Conservation (phyloP, 2,797 vertebrate genomes). For the Thunnus albacares region DNA sequence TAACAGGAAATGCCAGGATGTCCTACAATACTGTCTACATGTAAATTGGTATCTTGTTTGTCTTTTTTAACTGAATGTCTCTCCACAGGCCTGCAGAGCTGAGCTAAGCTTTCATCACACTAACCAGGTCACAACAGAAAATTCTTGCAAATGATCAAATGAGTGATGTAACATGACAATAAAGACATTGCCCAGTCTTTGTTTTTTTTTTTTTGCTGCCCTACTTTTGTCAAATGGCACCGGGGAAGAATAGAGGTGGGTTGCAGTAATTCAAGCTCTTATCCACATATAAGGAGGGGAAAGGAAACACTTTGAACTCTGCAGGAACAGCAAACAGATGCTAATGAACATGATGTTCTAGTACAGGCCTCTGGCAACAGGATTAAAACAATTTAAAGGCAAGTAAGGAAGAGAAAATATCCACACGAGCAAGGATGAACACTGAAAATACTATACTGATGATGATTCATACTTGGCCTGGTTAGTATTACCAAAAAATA, state of each 20-base stretch:
- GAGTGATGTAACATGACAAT: slow-evolving; percentile 70
- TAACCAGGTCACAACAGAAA: slow-evolving; percentile 64
- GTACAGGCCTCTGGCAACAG: slow-evolving; percentile 76
- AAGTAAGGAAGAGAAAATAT: slow-evolving; percentile 62
- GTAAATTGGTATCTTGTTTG: slow-evolving; percentile 23
- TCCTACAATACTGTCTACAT: neutral
- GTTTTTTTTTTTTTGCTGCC: slow-evolving; percentile 75
- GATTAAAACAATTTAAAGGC: slow-evolving; percentile 75
- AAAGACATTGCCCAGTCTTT: slow-evolving; percentile 71
- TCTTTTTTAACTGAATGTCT: slow-evolving; percentile 50
- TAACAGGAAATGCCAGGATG: neutral
- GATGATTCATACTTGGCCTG: slow-evolving; percentile 43
- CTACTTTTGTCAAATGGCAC: slow-evolving; percentile 73
- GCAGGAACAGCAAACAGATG: slow-evolving; percentile 79
- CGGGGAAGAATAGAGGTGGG: slow-evolving; percentile 68
- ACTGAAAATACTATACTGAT: slow-evolving; percentile 55
- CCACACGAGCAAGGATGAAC: slow-evolving; percentile 55
- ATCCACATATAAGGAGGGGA: slow-evolving; percentile 65
- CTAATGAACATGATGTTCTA: slow-evolving; percentile 82
- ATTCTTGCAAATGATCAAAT: slow-evolving; percentile 59
- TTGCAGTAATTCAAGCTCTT: slow-evolving; percentile 71
- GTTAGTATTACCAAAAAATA: slow-evolving; percentile 26
- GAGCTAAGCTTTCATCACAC: slow-evolving; percentile 53
- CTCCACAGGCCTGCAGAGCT: slow-evolving; percentile 36
- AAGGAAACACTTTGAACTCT: slow-evolving; percentile 77